A percentile compares a stretch with the other conserved stretches of the same genome.
phyloP scores from a whole-genome alignment of 2,888 invertebrate species.

The Synergus umbraculus region DNA sequence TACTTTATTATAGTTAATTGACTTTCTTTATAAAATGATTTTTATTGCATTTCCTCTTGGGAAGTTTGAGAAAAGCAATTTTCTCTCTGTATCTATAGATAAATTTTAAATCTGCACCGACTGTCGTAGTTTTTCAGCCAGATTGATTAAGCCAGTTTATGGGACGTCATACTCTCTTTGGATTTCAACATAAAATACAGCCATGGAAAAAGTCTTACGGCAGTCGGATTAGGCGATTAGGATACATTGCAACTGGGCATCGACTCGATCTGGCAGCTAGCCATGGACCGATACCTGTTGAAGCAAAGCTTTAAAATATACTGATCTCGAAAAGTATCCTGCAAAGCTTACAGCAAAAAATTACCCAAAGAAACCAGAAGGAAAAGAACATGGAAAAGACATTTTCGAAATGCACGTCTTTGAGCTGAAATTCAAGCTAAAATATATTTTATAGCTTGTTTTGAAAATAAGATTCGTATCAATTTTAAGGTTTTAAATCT shows the following conservation, averaged over 20 bases:
- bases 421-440: neutral
- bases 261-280: slow-evolving; percentile 36
- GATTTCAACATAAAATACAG: slow-evolving; percentile 8
- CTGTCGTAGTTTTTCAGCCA: neutral
- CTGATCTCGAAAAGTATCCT: slow-evolving; percentile 19
- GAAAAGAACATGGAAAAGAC: neutral
- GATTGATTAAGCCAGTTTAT: slow-evolving; percentile 21
- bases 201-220: slow-evolving; percentile 27
- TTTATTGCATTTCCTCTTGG: neutral
- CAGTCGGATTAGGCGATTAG: slow-evolving; percentile 36
- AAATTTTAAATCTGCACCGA: neutral
- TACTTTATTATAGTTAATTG: too few relatives aligned
- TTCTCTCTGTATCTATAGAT: neutral
- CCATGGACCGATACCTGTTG: slow-evolving; percentile 39
- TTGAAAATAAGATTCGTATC: too few relatives aligned
- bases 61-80: neutral
- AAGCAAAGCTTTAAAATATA: slow-evolving; percentile 37
- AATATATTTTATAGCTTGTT: neutral
- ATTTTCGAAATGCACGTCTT: neutral
- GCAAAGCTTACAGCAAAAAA: slow-evolving; percentile 23
- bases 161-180: slow-evolving; percentile 19
- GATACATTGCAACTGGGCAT: slow-evolving; percentile 36
- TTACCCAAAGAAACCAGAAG: slow-evolving; percentile 12
- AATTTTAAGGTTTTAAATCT: neutral
- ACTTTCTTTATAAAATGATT: neutral